Evolutionary conservation across 1,140 invertebrate species (phyloP).

Genomic region (Druon quercuslanigerum): DNA sequence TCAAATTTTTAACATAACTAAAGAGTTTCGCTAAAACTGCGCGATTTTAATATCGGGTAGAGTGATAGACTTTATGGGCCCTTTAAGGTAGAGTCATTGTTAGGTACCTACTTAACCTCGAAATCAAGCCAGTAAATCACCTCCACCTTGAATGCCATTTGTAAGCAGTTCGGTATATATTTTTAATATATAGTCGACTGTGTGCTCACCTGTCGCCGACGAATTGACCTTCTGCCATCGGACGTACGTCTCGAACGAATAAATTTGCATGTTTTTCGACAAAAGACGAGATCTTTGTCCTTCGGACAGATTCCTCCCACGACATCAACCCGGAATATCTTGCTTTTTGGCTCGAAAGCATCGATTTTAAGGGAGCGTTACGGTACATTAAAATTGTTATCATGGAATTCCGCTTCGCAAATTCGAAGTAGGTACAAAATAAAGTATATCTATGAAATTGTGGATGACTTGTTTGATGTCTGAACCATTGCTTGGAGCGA

Average conservation of each 20-base stretch:
- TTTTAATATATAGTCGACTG: neutral
- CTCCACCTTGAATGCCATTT: conserved; percentile 60
- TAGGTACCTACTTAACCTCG: conserved; percentile 59
- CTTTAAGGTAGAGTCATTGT: conserved; percentile 46
- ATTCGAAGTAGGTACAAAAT: no score
- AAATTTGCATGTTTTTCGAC: conserved; percentile 64
- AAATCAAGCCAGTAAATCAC: conserved; percentile 67
- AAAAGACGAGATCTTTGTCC: conserved; percentile 68
- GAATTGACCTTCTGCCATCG: conserved; percentile 59
- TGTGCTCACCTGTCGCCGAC: conserved; percentile 61
- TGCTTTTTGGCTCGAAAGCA: conserved; percentile 26
- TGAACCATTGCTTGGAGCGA: conserved; percentile 3
- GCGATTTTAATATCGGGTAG: neutral
- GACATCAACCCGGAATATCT: conserved; percentile 53
- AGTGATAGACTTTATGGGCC: neutral
- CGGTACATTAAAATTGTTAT: neutral
- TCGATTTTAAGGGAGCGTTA: conserved; percentile 25
- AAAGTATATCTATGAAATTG: conserved; percentile 10
- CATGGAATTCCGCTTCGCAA: no score
- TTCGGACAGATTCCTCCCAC: conserved; percentile 58
- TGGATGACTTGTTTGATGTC: conserved; percentile 22
- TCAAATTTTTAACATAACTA: no score
- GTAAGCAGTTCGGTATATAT: neutral
- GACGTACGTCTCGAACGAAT: conserved; percentile 54
- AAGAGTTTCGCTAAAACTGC: neutral